Conservation (phyloP, 2,113 vertebrate species). For the Caretta caretta region DNA sequence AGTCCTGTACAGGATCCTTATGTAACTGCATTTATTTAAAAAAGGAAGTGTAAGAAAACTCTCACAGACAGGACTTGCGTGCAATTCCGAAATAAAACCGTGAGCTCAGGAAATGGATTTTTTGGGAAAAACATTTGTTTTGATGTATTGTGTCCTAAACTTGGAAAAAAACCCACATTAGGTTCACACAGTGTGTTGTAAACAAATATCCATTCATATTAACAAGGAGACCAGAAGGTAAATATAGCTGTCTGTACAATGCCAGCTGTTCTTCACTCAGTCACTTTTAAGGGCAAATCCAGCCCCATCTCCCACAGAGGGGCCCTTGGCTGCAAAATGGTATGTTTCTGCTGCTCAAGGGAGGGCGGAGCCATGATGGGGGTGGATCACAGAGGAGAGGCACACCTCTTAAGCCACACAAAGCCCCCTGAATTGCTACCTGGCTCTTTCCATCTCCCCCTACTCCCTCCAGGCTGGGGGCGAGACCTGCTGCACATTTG, state of each 20-base stretch:
- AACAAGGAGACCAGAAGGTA: neutral
- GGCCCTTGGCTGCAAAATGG: neutral
- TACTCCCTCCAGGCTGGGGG: neutral
- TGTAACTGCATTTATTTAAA: neutral
- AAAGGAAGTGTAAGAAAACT: neutral
- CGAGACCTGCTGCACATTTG: neutral
- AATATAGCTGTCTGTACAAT: neutral
- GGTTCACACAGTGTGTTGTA: constrained; percentile 52
- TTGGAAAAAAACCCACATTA: constrained; percentile 35
- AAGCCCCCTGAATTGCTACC: neutral
- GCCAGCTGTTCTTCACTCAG: neutral
- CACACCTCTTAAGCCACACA: neutral
- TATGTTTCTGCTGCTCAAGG: neutral
- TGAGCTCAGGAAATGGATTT: neutral
- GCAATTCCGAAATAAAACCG: neutral
- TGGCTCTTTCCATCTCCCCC: neutral
- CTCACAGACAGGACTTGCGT: rapidly evolving
- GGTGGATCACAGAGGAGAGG: neutral
- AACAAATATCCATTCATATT: neutral
- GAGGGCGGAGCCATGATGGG: neutral
- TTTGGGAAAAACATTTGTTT: constrained; percentile 31
- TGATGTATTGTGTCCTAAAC: constrained; percentile 58
- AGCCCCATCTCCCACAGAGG: rapidly evolving
- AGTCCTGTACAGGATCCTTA: neutral
- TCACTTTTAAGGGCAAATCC: neutral